Base-by-base conservation (phyloP, 2,888 invertebrate species). In the Brachyptera risi region DNA sequence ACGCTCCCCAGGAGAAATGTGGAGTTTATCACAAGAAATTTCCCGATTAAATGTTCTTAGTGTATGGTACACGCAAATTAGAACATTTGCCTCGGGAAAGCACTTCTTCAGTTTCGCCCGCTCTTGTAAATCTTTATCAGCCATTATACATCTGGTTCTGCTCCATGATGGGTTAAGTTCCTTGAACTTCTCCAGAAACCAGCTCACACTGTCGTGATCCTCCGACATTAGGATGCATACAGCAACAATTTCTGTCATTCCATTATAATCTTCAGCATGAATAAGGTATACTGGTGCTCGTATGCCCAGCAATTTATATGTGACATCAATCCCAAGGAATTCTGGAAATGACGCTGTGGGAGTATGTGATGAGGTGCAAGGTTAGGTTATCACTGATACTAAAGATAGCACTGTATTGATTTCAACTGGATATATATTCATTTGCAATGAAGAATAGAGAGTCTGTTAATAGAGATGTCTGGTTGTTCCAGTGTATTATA, bases 61-160 rank as follows among this genome's bases (percentile, higher is more conserved):
- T n/a, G 64, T 23, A 60, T 67, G 65, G 35, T 65, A 67, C 42
- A 62, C 23, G 35, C 64, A 63, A 1, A 65, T 64, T 1, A 63
- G 26, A 9, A 66, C 61, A 23, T 65, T 66, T n/a, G 63, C 64
- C 19, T 56, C 31, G 5, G 64, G 66, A 47, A 67, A 66, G 9
- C 47, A 35, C 15, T 61, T 47, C 23, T 60, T 62, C 2, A 66
- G 56, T n/a, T 63, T 31, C 3, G 57, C 44, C 21, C 66, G 24
- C 56, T 67, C 68, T 26, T 63, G 23, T 4, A 67, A 31, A 61
- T 67, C 68, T 47, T 67, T 67, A 26, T 68, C 67, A 0, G 64
- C 63, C 68, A 67, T 67, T 7, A 66, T 63, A 1, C 35, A 58
- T 56, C 57, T 66, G 11, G 64, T 58, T 23, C 60, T 11, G 5